Percentiles rank a stretch among this genome's conserved stretches.
Evolutionary conservation across 2,888 invertebrate genomes (phyloP).

Genomic region (Biston betularia): DNA sequence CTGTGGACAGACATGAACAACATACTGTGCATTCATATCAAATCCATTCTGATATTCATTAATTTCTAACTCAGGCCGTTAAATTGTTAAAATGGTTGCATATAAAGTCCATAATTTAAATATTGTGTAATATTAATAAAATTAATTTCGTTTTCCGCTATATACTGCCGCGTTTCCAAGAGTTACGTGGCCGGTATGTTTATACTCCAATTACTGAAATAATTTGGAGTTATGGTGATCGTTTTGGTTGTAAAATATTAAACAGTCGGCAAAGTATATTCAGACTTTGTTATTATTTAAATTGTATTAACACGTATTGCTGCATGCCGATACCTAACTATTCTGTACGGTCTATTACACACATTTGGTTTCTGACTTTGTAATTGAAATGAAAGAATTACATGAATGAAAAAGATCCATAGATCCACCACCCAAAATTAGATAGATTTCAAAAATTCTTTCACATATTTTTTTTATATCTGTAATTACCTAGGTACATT

Average conservation of each 20-base stretch:
- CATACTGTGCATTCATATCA: too few species aligned
- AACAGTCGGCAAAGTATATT: not conserved
- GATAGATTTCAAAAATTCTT: too few species aligned
- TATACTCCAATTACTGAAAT: slow-evolving; percentile 31
- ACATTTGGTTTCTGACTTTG: too few species aligned
- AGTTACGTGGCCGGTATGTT: slow-evolving; percentile 26
- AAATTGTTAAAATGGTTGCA: slow-evolving; percentile 16
- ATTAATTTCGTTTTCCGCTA: slow-evolving; percentile 28
- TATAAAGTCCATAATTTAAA: slow-evolving; percentile 25
- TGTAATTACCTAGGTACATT: too few species aligned
- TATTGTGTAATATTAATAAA: slow-evolving; percentile 27
- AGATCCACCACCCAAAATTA: too few species aligned
- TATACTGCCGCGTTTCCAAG: slow-evolving; percentile 18
- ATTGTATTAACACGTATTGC: too few species aligned
- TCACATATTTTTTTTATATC: too few species aligned
- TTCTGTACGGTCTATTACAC: too few species aligned
- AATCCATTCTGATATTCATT: slow-evolving; percentile 6
- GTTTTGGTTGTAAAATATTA: slow-evolving; percentile 1
- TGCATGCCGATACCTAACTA: too few species aligned
- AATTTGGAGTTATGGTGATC: slow-evolving; percentile 16
- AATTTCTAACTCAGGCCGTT: slow-evolving; percentile 7
- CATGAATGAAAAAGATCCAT: too few species aligned
- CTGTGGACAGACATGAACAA: too few species aligned
- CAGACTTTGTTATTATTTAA: not conserved
- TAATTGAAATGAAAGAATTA: too few species aligned